Conservation (phyloP, 2,113 vertebrate species). For the Ciconia boyciana region DNA sequence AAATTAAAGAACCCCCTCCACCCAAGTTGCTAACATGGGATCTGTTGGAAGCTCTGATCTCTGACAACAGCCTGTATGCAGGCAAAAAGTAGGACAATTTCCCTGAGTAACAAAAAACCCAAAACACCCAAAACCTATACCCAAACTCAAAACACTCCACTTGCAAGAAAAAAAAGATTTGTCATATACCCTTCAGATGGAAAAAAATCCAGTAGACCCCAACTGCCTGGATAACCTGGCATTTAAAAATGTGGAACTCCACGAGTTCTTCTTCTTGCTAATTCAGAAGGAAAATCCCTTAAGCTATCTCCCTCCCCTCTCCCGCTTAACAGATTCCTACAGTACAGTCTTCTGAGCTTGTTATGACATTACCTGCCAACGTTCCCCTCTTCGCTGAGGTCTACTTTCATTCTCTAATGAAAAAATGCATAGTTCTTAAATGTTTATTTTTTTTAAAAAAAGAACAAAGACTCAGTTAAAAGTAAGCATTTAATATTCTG, state of each 20-base stretch:
- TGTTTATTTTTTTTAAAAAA: neutral
- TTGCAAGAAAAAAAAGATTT: neutral
- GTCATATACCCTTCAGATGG: neutral
- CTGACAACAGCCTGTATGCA: neutral
- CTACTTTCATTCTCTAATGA: neutral
- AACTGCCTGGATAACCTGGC: neutral
- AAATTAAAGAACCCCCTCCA: neutral
- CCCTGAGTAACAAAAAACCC: neutral
- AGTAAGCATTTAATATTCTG: neutral
- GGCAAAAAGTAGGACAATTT: neutral
- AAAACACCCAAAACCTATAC: neutral
- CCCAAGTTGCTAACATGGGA: neutral
- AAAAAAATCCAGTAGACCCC: neutral
- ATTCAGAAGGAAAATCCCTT: neutral
- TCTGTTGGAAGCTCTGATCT: neutral
- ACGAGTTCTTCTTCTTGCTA: neutral
- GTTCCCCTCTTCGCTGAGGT: neutral
- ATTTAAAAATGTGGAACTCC: neutral
- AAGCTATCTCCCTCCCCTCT: neutral
- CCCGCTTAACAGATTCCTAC: neutral
- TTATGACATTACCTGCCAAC: neutral
- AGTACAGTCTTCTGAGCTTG: neutral
- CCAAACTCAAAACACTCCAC: neutral
- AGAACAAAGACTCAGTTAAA: neutral
- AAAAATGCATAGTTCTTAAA: neutral